Evolutionary conservation across 2,888 invertebrate genomes (phyloP).

Genomic region (Drosophila falleni): DNA sequence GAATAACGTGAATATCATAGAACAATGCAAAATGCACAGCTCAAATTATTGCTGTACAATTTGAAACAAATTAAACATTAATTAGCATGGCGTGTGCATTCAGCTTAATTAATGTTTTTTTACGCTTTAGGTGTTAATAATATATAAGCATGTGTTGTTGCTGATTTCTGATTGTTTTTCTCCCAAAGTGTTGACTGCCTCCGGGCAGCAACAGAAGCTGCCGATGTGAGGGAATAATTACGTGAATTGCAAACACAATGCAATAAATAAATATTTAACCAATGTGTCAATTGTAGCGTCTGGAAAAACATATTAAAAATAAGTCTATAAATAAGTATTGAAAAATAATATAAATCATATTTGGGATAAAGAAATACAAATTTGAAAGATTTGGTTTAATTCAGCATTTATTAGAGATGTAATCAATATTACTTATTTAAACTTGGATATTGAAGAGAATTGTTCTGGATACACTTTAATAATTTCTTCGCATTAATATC

Average conservation of each 20-base stretch:
- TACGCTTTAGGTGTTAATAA: slow-evolving; percentile 72
- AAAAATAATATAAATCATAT: slow-evolving; percentile 6
- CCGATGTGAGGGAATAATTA: slow-evolving; percentile 48
- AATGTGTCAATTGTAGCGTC: slow-evolving; percentile 33
- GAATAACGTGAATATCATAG: slow-evolving; percentile 20
- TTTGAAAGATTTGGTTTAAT: background rate
- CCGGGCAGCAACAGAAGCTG: slow-evolving; percentile 28
- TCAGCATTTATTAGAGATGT: background rate
- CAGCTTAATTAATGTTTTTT: slow-evolving; percentile 68
- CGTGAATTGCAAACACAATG: slow-evolving; percentile 30
- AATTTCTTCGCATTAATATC: background rate
- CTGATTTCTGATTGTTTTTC: slow-evolving; percentile 9
- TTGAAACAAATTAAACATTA: slow-evolving; percentile 70
- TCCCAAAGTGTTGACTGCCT: slow-evolving; percentile 14
- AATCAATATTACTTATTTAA: background rate
- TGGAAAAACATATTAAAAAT: slow-evolving; percentile 1
- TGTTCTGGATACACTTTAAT: no score
- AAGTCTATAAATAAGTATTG: slow-evolving; percentile 2
- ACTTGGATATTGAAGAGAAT: no score
- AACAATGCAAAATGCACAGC: slow-evolving; percentile 52
- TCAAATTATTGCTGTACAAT: slow-evolving; percentile 43
- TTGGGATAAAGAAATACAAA: slow-evolving; percentile 2
- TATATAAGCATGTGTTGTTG: slow-evolving; percentile 43
- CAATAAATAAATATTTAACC: slow-evolving; percentile 54
- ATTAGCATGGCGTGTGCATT: slow-evolving; percentile 70